Percentiles rank a stretch among this genome's conserved stretches.
Evolutionary conservation across 30 jellyfish, hydroid and myxozoan species (phyloP).

Genomic region (Aurelia sp.): DNA sequence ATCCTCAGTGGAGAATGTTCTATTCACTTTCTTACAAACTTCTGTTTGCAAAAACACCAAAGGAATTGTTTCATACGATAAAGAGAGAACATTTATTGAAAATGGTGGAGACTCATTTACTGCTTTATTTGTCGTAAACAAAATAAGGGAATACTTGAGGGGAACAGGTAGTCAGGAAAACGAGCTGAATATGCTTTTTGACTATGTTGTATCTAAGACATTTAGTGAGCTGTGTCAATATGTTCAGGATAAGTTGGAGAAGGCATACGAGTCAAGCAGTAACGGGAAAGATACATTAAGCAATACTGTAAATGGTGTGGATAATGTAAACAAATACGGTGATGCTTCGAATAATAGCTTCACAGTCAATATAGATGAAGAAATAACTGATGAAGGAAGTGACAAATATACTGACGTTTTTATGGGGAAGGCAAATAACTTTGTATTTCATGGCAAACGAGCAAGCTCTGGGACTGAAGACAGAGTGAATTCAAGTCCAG

Average conservation of each 20-base stretch:
- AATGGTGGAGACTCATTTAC: slow-evolving; percentile 91
- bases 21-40: not conserved
- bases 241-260: not conserved
- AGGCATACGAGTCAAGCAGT: not conserved
- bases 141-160: slow-evolving; percentile 7
- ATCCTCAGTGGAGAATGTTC: slow-evolving; percentile 1
- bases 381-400: too few species aligned
- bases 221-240: slow-evolving; percentile 5
- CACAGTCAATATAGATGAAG: too few species aligned
- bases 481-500: too few species aligned
- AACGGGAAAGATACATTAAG: not conserved
- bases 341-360: too few species aligned
- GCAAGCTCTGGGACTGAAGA: too few species aligned
- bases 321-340: too few species aligned
- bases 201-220: slow-evolving; percentile 10
- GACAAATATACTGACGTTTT: too few species aligned
- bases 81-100: slow-evolving; percentile 44
- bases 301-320: too few species aligned
- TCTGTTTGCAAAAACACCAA: not conserved
- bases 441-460: too few species aligned
- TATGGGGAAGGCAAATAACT: too few species aligned
- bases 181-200: slow-evolving; percentile 10
- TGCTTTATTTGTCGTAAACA: slow-evolving; percentile 70
- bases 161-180: not conserved
- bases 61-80: not conserved